Evolutionary conservation across 1,140 invertebrate genomes (phyloP), one percentile per base, ranked within the genome.

Genomic region (Lasioglossum albipes): DNA sequence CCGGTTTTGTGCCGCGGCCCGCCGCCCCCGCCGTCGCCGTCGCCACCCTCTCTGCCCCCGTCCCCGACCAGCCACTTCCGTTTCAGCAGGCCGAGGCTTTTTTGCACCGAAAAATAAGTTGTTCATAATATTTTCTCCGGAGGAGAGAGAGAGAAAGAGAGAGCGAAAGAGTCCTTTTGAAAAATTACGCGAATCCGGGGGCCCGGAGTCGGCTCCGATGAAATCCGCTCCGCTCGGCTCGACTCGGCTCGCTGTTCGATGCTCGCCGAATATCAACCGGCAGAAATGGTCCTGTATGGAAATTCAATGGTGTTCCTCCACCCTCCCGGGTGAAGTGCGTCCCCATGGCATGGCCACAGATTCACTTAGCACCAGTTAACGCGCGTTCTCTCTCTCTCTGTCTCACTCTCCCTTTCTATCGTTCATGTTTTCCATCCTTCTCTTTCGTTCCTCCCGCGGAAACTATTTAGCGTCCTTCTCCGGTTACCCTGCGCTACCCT

Each of bases 301-400:
- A 83, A 89, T 83, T 85, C 79, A 89, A 83, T 83, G 81, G 75
- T 79, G 80, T 88, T 87, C n/a, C 78, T 81, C 79, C 73, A 88
- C 87, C 85, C 85, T 82, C 84, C 62, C 81, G 9, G 52, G 62
- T 76, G 68, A 79, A 80, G 73, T 66, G 81, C 79, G 81, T 84
- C 85, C 83, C 85, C 78, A 86, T 86, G 87, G 82, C 86, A 86
- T 82, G 84, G 83, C 89, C 89, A 76, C 87, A 90, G 84, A 90
- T 90, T 90, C 90, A 91, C 88, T 90, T 91, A 91, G 81, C 83
- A 84, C 78, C 86, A 84, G 89, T 89, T 90, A 89, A 89, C 83
- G 83, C 81, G 79, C 69, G 70, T 41, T 41, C 13, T 7, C n/a
- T 9, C 57, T n/a, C 57, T 59, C 57, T 49, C 82, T 80, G 66